Conservation (phyloP, 2,113 vertebrate genomes). For the Microcebus murinus region DNA sequence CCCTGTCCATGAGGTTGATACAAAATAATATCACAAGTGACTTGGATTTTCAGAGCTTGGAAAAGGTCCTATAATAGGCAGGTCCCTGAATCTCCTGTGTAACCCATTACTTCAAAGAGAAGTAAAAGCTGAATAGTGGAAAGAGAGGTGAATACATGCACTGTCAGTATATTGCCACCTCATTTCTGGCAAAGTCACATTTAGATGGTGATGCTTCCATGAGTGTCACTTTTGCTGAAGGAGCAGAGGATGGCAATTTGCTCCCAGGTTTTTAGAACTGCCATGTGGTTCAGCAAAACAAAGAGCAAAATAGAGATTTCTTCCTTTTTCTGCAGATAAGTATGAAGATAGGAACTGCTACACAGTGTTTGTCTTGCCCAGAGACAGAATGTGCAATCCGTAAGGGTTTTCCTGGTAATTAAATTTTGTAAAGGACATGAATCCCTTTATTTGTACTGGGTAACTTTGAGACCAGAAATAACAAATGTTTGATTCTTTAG, state of each 20-base stretch:
- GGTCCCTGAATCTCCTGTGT: background rate
- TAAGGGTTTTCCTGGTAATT: constrained; percentile 71
- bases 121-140: background rate
- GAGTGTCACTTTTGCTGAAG: constrained; percentile 26
- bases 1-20: background rate
- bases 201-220: background rate
- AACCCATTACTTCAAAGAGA: background rate
- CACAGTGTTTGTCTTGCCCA: constrained; percentile 44
- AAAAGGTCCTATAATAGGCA: background rate
- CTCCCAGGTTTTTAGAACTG: constrained; percentile 19
- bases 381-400: constrained; percentile 52
- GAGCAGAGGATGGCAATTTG: constrained; percentile 8
- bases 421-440: constrained; percentile 59
- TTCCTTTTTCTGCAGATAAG: constrained; percentile 53
- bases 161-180: background rate
- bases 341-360: background rate
- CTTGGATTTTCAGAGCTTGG: constrained; percentile 37
- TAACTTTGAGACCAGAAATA: constrained; percentile 77
- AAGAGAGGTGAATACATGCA: background rate
- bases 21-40: background rate
- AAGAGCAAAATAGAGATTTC: constrained; percentile 9
- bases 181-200: constrained; percentile 39
- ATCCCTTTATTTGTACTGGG: constrained; percentile 69
- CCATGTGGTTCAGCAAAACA: constrained; percentile 39
- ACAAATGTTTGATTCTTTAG: constrained; percentile 79